Evolutionary conservation across 1,140 invertebrate genomes (phyloP).

Genomic region (Elymnias hypermnestra): DNA sequence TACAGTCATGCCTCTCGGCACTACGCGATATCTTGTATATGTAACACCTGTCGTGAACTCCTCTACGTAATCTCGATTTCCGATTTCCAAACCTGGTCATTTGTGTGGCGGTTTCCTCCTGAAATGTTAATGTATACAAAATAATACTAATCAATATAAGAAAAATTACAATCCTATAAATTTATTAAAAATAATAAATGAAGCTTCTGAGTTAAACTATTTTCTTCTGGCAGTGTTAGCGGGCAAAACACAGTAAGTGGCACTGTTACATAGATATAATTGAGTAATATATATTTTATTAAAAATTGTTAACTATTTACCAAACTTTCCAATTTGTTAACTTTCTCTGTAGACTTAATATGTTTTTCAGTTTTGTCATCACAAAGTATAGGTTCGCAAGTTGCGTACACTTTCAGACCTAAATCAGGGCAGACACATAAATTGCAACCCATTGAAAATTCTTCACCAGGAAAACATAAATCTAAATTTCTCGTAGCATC

Average conservation of each 20-base stretch:
- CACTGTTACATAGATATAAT: too few species aligned
- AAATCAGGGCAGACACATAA: conserved; percentile 55
- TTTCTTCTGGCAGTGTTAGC: too few species aligned
- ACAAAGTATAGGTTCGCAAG: conserved; percentile 40
- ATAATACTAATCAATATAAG: background rate
- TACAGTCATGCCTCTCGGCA: conserved; percentile 29
- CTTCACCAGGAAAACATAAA: conserved; percentile 56
- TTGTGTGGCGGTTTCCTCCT: background rate
- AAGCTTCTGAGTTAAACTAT: too few species aligned
- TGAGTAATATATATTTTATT: too few species aligned
- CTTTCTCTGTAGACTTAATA: background rate
- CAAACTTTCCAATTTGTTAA: background rate
- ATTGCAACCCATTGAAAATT: conserved; percentile 49
- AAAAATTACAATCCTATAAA: background rate
- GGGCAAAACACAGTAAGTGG: too few species aligned
- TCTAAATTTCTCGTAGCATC: conserved; percentile 38
- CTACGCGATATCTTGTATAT: conserved; percentile 4
- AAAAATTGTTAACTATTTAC: too few species aligned
- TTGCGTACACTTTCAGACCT: conserved; percentile 48
- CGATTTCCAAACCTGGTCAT: background rate
- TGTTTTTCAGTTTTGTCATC: conserved; percentile 20
- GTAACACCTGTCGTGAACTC: conserved; percentile 7
- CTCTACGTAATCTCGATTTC: background rate
- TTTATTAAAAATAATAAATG: too few species aligned
- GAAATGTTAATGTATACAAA: background rate